Evolutionary conservation across 2,888 invertebrate genomes (phyloP).

Genomic region (Alloplasta piceator): DNA sequence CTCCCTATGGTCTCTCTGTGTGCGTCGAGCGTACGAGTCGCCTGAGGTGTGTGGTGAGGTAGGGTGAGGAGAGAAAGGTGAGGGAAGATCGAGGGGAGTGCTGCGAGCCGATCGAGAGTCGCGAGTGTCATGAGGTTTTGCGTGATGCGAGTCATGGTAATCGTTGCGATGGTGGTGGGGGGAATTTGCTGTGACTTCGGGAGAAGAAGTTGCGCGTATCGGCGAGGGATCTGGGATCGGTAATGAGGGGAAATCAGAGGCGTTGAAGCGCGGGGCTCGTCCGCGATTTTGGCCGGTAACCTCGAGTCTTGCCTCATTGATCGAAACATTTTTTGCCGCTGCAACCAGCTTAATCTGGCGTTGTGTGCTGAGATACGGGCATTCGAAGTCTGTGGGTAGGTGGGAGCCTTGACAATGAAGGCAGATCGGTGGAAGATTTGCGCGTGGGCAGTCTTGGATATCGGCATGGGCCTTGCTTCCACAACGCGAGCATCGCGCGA

Average conservation of each 20-base stretch:
- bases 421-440: neutral
- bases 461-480: neutral
- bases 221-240: too few relatives aligned
- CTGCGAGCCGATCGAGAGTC: too few relatives aligned
- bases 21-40: too few relatives aligned
- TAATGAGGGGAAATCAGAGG: neutral
- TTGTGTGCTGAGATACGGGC: neutral
- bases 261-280: neutral
- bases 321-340: neutral
- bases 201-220: too few relatives aligned
- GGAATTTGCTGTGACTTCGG: too few relatives aligned
- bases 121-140: too few relatives aligned
- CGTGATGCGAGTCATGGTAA: too few relatives aligned
- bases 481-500: neutral
- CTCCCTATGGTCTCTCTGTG: too few relatives aligned
- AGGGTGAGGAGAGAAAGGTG: too few relatives aligned
- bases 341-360: neutral
- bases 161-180: too few relatives aligned
- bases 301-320: neutral
- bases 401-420: conserved; percentile 13
- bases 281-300: neutral
- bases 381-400: neutral
- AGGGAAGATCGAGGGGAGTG: too few relatives aligned
- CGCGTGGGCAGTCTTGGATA: neutral
- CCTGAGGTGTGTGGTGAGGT: too few relatives aligned